Conservation (phyloP, 2,888 invertebrate species). For the Ryuthela nishihirai region DNA sequence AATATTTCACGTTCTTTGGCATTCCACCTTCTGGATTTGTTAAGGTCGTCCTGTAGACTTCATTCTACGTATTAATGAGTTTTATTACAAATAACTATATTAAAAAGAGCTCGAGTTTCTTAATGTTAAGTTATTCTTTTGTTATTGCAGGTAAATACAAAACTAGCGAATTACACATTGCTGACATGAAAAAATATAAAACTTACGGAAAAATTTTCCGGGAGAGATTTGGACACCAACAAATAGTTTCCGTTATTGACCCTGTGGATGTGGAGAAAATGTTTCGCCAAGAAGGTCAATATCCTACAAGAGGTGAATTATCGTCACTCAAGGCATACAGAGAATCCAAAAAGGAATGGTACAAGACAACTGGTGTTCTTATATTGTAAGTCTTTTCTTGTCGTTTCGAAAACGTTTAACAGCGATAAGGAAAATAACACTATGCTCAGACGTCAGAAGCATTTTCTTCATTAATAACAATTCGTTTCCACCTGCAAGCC, state of each 20-base stretch:
- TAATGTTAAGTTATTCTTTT: too few species aligned
- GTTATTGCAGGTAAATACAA: constrained; percentile 48
- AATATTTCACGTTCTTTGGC: too few species aligned
- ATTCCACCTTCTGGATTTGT: too few species aligned
- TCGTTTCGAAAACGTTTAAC: too few species aligned
- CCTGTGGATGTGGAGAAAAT: constrained; percentile 55
- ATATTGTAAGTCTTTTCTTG: constrained; percentile 4
- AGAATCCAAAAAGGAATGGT: constrained; percentile 2
- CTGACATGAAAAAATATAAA: constrained; percentile 52
- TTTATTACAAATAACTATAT: too few species aligned
- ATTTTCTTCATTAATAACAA: too few species aligned
- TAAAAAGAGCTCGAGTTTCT: too few species aligned
- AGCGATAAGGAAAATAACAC: too few species aligned
- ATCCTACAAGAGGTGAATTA: constrained; percentile 54
- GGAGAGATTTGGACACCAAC: neutral
- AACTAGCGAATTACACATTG: constrained; percentile 52
- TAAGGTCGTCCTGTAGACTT: too few species aligned
- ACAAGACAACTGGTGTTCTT: constrained; percentile 2
- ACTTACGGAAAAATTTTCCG: constrained; percentile 55
- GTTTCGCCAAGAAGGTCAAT: constrained; percentile 56
- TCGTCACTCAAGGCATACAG: neutral
- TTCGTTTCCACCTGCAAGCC: too few species aligned
- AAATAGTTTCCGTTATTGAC: constrained; percentile 54
- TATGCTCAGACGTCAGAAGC: too few species aligned
- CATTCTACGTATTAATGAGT: too few species aligned